These are phyloP conservation scores for Nymphalis c-album DNA, from an alignment of 2,888 invertebrate genomes.

Conservation along the genomic window DNA sequence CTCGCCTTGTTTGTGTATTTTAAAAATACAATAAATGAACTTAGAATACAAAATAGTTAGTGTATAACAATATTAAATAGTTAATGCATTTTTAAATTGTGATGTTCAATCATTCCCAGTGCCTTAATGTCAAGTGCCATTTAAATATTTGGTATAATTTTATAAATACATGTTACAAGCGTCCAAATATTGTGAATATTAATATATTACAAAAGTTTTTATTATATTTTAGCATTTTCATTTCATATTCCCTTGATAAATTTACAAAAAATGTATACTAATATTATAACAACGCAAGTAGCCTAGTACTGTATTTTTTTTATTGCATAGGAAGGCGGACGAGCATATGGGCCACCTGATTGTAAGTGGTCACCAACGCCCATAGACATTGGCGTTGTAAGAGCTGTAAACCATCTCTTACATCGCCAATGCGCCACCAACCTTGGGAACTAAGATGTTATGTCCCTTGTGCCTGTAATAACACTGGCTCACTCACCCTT, in stretches of 20 bases:
- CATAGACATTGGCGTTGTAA: too few relatives aligned
- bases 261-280: too few relatives aligned
- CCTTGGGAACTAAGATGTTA: too few relatives aligned
- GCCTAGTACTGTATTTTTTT: too few relatives aligned
- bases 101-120: conserved; percentile 59
- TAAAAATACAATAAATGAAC: not conserved
- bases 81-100: conserved; percentile 41
- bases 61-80: not conserved
- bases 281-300: too few relatives aligned
- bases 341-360: too few relatives aligned
- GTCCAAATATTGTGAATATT: conserved; percentile 21
- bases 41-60: not conserved
- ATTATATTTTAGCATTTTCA: conserved; percentile 6
- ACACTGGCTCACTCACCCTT: too few relatives aligned
- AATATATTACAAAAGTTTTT: conserved; percentile 22
- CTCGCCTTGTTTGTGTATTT: not conserved
- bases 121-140: conserved; percentile 51
- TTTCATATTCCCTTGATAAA: not conserved
- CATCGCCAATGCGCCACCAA: too few relatives aligned
- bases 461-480: too few relatives aligned
- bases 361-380: too few relatives aligned
- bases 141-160: conserved; percentile 35
- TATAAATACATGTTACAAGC: conserved; percentile 10
- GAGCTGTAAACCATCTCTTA: too few relatives aligned
- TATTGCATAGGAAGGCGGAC: too few relatives aligned